Evolutionary conservation across 2,113 vertebrate species (phyloP), one percentile per base, ranked within the genome.

Genomic region (Periophthalmus modestus): DNA sequence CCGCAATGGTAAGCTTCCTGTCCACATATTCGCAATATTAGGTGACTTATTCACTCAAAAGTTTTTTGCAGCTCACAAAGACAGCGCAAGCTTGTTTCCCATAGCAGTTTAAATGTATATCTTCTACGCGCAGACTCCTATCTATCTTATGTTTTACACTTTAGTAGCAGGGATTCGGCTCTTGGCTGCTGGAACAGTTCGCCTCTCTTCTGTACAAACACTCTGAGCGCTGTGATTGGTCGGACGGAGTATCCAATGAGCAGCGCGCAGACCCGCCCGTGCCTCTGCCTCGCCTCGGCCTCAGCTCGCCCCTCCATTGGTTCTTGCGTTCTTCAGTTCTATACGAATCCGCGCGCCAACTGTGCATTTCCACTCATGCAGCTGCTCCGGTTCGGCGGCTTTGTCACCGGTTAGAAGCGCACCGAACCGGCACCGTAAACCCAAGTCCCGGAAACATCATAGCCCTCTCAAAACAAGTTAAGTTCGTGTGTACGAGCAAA

Each of bases 321-420:
- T 86, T 92, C 85, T 55, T 36, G 71, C 43, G 72, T 58, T 66
- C 75, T 21, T 52, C 75, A 80, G 81, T 91, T 89, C 89, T 88
- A 83, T 93, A 91, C 86, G 85, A 93, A 93, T 87, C 82, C 87
- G 85, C 79, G 89, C 92, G 91, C 91, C 89, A 93, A 91, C 80
- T 77, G 74, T 46, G 72, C 75, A 19, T 85, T 71, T 76, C 70
- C 77, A 5, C 57, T 68, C 81, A 48, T 70, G 50, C 4, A 16
- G 78, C 84, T 87, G 72, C 79, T 79, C 70, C 58, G 28, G 76
- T 66, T 36, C 55, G 68, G 16, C 79, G 82, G 73, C 78, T 69
- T 28, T 7, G 46, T 47, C 48, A 50, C 48, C 48, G 48, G 48
- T 28, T 3, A 28, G 28, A 28, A 28, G 28, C 1, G 28, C 28